These are phyloP conservation scores for Papilio protenor DNA, from an alignment of 2,888 invertebrate species.

Conservation along the genomic window DNA sequence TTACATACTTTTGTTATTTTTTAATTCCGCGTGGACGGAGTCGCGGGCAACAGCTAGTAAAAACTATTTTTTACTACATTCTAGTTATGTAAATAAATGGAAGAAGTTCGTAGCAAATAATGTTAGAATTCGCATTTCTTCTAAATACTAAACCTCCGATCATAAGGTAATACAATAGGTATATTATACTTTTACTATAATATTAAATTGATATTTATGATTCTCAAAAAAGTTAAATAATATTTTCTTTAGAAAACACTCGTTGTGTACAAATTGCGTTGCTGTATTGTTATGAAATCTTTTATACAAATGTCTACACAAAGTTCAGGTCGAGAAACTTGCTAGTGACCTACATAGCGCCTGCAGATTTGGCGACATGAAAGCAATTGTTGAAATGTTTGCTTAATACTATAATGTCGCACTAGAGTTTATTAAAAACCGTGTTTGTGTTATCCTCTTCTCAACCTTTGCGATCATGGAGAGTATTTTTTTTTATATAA, in stretches of 20 bases:
- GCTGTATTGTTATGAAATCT: background rate
- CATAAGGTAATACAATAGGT: background rate
- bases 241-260: background rate
- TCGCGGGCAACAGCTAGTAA: too few species aligned
- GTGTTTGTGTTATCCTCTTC: too few species aligned
- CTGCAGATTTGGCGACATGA: slow-evolving; percentile 22
- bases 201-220: background rate
- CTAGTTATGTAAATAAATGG: too few species aligned
- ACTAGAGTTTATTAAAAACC: background rate
- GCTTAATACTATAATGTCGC: background rate
- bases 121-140: background rate
- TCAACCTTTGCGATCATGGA: too few species aligned
- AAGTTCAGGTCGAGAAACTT: background rate
- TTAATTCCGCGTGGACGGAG: too few species aligned
- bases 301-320: background rate
- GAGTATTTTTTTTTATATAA: too few species aligned
- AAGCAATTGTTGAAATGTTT: slow-evolving; percentile 19
- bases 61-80: too few species aligned
- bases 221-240: background rate
- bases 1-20: too few species aligned
- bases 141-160: background rate
- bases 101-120: too few species aligned
- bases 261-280: background rate
- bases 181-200: background rate
- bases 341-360: slow-evolving; percentile 21